A percentile compares a stretch with the other conserved stretches of the same genome.
phyloP scores from a whole-genome alignment of 2,888 invertebrate species.

The Pandemis cinnamomeana region DNA sequence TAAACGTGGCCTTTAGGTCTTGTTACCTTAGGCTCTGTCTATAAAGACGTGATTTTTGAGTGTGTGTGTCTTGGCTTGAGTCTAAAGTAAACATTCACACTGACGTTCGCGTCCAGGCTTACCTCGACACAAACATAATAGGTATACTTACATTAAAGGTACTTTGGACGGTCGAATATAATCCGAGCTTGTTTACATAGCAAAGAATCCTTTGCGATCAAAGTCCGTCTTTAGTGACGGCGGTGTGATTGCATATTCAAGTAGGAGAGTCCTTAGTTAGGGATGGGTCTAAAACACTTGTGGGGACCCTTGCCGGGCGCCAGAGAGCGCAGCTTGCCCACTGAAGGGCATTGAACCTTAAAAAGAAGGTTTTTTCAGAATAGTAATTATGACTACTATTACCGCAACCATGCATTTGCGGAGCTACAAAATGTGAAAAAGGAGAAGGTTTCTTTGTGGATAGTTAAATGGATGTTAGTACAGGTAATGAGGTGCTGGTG shows the following conservation, averaged over 20 bases:
- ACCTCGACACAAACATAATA: background rate
- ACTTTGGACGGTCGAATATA: background rate
- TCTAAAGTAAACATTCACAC: no score
- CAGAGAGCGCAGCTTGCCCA: slow-evolving; percentile 16
- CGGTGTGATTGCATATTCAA: slow-evolving; percentile 56
- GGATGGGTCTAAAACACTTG: slow-evolving; percentile 54
- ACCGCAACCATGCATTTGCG: no score
- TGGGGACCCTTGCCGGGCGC: slow-evolving; percentile 47
- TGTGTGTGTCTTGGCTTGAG: no score
- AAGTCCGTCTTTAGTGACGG: slow-evolving; percentile 46
- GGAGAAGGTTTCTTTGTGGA: no score
- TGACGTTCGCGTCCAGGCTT: background rate
- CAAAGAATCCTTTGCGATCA: slow-evolving; percentile 38
- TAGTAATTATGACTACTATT: background rate
- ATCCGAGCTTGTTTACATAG: slow-evolving; percentile 33
- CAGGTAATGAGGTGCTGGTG: no score
- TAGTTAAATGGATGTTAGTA: no score
- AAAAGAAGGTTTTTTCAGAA: no score
- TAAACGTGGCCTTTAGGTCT: no score
- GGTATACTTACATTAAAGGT: slow-evolving; percentile 8
- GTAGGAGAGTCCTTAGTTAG: slow-evolving; percentile 51
- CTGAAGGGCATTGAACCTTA: background rate
- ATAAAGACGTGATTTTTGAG: no score
- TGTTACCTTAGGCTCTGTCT: no score
- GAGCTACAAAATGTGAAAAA: no score